These are phyloP conservation scores for Tridacna gigas DNA, from an alignment of 2,888 invertebrate species.

Conservation along the genomic window DNA sequence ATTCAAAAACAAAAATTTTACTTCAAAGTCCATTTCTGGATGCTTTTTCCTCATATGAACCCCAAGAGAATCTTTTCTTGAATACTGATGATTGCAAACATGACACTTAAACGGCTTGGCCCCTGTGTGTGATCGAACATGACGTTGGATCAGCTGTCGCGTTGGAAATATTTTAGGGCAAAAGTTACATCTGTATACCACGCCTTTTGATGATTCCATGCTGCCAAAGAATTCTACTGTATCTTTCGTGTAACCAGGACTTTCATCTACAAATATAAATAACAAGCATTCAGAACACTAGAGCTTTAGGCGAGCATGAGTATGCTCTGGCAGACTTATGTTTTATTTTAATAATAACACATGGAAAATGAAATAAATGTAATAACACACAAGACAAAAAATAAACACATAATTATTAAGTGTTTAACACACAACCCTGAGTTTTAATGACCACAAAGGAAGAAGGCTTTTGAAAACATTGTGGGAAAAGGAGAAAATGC, in stretches of 20 bases:
- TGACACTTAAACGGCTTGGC: conserved; percentile 41
- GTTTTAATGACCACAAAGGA: background rate
- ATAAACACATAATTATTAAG: background rate
- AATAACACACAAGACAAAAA: no score
- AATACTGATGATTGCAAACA: conserved; percentile 26
- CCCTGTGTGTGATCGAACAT: conserved; percentile 31
- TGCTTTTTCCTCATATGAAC: conserved; percentile 23
- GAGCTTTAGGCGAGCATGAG: no score
- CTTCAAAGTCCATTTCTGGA: background rate
- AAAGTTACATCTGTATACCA: conserved; percentile 5
- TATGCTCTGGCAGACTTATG: no score
- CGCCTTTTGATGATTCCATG: background rate
- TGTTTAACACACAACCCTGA: background rate
- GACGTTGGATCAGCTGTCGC: background rate
- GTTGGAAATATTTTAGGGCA: conserved; percentile 11
- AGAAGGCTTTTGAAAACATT: background rate
- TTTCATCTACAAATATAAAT: background rate
- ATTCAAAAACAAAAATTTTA: no score
- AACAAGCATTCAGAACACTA: background rate
- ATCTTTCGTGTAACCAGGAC: background rate
- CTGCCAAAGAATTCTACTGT: background rate
- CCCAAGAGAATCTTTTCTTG: conserved; percentile 30
- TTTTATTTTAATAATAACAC: no score
- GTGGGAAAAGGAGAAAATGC: background rate
- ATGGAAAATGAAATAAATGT: no score